These are phyloP conservation scores for Dasysyrphus albostriatus DNA, from an alignment of 2,888 invertebrate genomes.

Conservation along the genomic window DNA sequence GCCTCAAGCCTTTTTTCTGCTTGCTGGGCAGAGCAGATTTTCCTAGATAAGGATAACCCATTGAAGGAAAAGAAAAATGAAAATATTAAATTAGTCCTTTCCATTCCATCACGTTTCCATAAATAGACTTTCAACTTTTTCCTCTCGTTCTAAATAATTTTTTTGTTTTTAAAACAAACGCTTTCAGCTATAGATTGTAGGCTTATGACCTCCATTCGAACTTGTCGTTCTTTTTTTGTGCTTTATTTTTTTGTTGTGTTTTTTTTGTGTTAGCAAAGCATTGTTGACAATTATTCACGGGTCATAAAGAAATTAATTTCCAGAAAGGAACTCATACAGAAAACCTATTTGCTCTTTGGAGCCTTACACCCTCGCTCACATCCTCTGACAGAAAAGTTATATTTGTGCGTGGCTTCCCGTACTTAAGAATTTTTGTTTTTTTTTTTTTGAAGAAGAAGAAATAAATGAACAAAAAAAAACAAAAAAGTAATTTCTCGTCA, in stretches of 20 bases:
- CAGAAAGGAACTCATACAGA: conserved; percentile 37
- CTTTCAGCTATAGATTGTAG: background rate
- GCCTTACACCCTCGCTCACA: conserved; percentile 7
- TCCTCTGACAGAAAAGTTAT: conserved; percentile 29
- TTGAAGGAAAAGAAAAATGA: background rate
- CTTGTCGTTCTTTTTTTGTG: conserved; percentile 22
- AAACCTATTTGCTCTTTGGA: conserved; percentile 35
- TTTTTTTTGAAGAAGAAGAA: conserved; percentile 31
- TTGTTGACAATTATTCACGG: conserved; percentile 48
- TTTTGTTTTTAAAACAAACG: conserved; percentile 14
- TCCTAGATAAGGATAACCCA: background rate
- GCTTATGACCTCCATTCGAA: conserved; percentile 23
- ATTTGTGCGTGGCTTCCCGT: conserved; percentile 57
- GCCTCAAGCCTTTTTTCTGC: background rate
- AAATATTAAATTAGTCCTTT: conserved; percentile 25
- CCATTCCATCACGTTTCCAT: conserved; percentile 24
- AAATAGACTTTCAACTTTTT: conserved; percentile 13
- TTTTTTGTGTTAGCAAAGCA: conserved; percentile 30
- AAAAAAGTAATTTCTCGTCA: conserved; percentile 55
- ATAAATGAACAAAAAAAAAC: conserved; percentile 42
- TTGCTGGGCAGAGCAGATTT: background rate
- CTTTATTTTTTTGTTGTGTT: conserved; percentile 8
- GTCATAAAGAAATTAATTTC: conserved; percentile 44
- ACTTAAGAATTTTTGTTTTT: conserved; percentile 33
- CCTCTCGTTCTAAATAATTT: background rate